phyloP scores from a whole-genome alignment of 1,140 invertebrate species.

The Drosophila athabasca region DNA sequence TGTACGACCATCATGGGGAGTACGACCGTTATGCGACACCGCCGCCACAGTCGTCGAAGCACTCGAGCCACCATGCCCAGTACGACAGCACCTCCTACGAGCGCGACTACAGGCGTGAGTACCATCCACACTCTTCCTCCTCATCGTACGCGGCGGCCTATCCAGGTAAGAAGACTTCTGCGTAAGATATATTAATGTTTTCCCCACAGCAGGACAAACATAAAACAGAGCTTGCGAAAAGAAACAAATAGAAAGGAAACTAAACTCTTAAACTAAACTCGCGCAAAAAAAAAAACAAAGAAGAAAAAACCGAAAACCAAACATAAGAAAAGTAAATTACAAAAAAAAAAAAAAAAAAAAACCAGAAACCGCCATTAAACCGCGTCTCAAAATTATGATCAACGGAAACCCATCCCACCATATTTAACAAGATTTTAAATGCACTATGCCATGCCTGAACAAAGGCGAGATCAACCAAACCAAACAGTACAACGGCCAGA shows the following conservation, averaged over 20 bases:
- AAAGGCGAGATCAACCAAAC: conserved; percentile 55
- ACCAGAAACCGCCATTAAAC: conserved; percentile 46
- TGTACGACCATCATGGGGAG: conserved; percentile 78
- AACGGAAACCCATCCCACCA: conserved; percentile 52
- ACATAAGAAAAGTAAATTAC: conserved; percentile 34
- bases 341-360: conserved; percentile 26
- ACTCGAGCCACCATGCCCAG: conserved; percentile 78
- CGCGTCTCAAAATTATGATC: conserved; percentile 57
- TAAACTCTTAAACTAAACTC: conserved; percentile 41
- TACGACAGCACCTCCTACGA: conserved; percentile 78
- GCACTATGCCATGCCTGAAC: conserved; percentile 62
- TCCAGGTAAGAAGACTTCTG: conserved; percentile 66
- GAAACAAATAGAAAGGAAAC: conserved; percentile 28
- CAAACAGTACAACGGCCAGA: conserved; percentile 41
- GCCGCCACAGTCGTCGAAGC: conserved; percentile 74
- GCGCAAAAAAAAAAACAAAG: conserved; percentile 29
- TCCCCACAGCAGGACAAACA: conserved; percentile 60
- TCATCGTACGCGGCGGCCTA: conserved; percentile 77
- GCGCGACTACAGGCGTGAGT: conserved; percentile 79
- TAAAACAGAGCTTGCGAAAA: conserved; percentile 22
- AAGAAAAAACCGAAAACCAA: conserved; percentile 9
- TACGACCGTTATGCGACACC: conserved; percentile 79
- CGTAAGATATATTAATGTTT: conserved; percentile 52
- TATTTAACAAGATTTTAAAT: conserved; percentile 80
- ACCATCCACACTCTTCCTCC: conserved; percentile 79